Base-by-base conservation (phyloP, 1,140 invertebrate species). In the Medauroidea extradentata region DNA sequence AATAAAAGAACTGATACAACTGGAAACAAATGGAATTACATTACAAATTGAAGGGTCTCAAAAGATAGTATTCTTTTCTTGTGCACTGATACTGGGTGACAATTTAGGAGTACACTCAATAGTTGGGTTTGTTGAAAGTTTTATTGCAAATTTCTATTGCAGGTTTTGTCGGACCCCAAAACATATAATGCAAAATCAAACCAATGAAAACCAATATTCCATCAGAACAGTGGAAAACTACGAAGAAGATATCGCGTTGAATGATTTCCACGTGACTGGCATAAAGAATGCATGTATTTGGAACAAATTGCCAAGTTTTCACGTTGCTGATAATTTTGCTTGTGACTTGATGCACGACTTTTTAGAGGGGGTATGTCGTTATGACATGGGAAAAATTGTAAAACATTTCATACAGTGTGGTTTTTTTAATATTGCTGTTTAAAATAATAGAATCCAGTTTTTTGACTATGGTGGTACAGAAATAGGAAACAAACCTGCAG, bases 51-150 rank as follows among this genome's bases (percentile, higher is more conserved):
- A 42, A n/a, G 52, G 50, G 21, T 55, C 13, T 7, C 53, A 46
- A 49, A 43, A 59, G n/a, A 57, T 73, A 42, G 64, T 59, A 51
- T 70, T 72, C 59, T 48, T 57, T 57, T 49, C 72, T n/a, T n/a
- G n/a, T 48, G 39, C 23, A 23, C 57, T 69, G 43, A 48, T 73
- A 50, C 29, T 66, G 13, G 72, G 70, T 14, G 71, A 75, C 56
- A 75, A 75, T 55, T 61, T 74, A 41, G 67, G 70, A 18, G 3
- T 72, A 3, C 64, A 75, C 53, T 53, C 53, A n/a, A 56, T 73
- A 9, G 34, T 72, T 19, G 72, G 69, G 18, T 70, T 72, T 49
- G 49, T 38, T 23, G 65, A 68, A 59, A 64, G 57, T 54, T 72
- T 74, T 59, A 58, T 56, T 34, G 43, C 63, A 8, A 64, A 55